Evolutionary conservation across 2,797 vertebrate species (phyloP), one percentile per base, ranked within the genome.

Genomic region (Capromys pilorides): DNA sequence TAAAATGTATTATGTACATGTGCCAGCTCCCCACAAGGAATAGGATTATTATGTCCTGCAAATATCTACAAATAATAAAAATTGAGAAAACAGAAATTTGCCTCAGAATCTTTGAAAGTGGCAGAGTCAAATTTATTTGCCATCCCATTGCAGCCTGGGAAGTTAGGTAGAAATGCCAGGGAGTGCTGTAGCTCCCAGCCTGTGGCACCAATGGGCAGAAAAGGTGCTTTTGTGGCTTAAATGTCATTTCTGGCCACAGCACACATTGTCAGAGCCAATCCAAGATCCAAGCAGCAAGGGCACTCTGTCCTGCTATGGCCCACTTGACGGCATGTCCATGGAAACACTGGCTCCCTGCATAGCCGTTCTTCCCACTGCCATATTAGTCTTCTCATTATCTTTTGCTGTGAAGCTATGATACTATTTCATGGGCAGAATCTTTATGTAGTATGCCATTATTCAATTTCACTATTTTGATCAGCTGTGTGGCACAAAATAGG

Each of bases 371-470:
- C 11, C 16, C 24, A 21, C 39, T 59, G n/a, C 33, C 31, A 87
- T 36, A 61, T 61, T 1, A 14, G 24, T 19, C 7, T 73, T 82
- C 54, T 49, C 41, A 84, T 22, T 51, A 10, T 54, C 2, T 22
- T 88, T 79, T 91, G 61, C 39, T 69, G 88, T 94, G 91, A 93
- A 81, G 39, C 85, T 66, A 2, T 49, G 49, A 49, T 90, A 61
- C 33, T 82, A 75, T 82, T 57, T 73, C 33, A 82, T 41, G 33
- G 16, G 39, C 81, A 14, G 21, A 93, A 88, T 6, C 9, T 77
- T 93, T 57, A 33, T 28, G n/a, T 28, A 6, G 36, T 41, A 82
- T 28, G 21, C 83, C 33, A 49, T 28, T 86, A 59, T 8, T 41
- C 64, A 64, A 5, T 80, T 86, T 85, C 2, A 90, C 33, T 31